Conservation (phyloP, 37 sponge, comb jelly and placozoan species). For the Theonella swinhoei region DNA sequence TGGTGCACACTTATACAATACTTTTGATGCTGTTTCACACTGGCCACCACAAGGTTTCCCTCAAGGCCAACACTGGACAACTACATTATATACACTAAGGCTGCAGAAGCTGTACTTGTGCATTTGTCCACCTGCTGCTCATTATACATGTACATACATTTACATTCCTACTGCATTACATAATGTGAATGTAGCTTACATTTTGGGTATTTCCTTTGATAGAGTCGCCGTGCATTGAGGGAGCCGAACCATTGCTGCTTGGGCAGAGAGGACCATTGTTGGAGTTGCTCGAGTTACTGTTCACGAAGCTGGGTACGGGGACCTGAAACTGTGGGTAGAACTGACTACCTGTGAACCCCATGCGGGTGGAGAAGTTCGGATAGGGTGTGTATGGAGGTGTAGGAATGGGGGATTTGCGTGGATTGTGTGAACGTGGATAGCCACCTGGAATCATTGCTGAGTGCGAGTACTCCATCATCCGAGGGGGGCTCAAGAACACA, state of each 20-base stretch:
- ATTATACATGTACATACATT: too few species aligned
- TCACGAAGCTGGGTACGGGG: constrained; percentile 16
- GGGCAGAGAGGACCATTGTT: constrained; percentile 2
- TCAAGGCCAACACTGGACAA: background rate
- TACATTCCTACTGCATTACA: too few species aligned
- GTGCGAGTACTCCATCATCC: constrained; percentile 9
- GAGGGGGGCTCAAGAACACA: constrained; percentile 36
- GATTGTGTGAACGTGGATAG: constrained; percentile 25
- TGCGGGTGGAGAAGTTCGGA: background rate
- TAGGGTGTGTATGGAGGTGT: background rate
- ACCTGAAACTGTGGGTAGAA: constrained; percentile 28
- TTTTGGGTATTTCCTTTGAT: too few species aligned
- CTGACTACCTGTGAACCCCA: background rate
- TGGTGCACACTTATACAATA: background rate
- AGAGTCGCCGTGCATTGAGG: too few species aligned
- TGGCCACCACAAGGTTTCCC: background rate
- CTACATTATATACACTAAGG: too few species aligned
- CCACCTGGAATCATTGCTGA: background rate
- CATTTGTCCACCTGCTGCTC: too few species aligned
- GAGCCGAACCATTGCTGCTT: background rate
- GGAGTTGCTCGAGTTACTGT: constrained; percentile 33
- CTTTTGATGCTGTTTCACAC: background rate
- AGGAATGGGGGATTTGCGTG: constrained; percentile 8
- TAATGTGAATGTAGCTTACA: too few species aligned
- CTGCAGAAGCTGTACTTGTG: background rate